A percentile compares a stretch with the other conserved stretches of the same genome.
These are phyloP conservation scores for Platichthys stellatus DNA, from an alignment of 2,113 vertebrate species.

Conservation along the genomic window DNA sequence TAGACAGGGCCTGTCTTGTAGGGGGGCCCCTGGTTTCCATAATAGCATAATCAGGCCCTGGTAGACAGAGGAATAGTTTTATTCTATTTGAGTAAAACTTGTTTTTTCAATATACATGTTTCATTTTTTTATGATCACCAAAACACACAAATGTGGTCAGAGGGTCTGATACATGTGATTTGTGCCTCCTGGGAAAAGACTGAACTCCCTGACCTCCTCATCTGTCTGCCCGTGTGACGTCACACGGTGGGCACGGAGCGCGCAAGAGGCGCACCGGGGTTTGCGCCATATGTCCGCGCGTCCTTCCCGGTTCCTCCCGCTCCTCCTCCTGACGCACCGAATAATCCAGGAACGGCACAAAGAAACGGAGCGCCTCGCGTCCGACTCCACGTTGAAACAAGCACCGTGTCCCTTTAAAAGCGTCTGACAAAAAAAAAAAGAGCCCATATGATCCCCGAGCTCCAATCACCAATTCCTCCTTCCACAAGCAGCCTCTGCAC, in stretches of 20 bases:
- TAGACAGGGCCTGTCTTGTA: too few relatives aligned
- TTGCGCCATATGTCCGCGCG: conserved; percentile 55
- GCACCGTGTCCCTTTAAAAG: conserved; percentile 89
- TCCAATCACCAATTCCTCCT: conserved; percentile 89
- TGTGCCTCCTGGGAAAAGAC: conserved; percentile 14
- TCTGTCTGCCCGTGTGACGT: conserved; percentile 61
- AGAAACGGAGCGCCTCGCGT: conserved; percentile 40
- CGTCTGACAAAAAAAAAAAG: conserved; percentile 80
- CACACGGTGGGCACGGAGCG: conserved; percentile 44
- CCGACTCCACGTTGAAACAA: conserved; percentile 45
- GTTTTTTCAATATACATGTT: too few relatives aligned
- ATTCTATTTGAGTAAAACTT: too few relatives aligned
- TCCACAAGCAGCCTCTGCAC: conserved; percentile 83
- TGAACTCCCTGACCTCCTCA: conserved; percentile 61
- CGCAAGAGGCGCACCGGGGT: conserved; percentile 47
- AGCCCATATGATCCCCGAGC: conserved; percentile 89
- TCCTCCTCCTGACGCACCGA: too few relatives aligned
- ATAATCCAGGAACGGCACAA: conserved; percentile 11
- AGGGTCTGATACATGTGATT: neutral
- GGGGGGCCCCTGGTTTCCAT: too few relatives aligned
- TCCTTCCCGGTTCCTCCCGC: conserved; percentile 1
- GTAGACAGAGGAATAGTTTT: too few relatives aligned
- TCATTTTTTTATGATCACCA: too few relatives aligned
- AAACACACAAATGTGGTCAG: neutral
- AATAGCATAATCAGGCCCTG: too few relatives aligned